Percentiles rank a stretch among this genome's conserved stretches.
Evolutionary conservation across 2,888 invertebrate genomes (phyloP).

Genomic region (Athalia cordata): DNA sequence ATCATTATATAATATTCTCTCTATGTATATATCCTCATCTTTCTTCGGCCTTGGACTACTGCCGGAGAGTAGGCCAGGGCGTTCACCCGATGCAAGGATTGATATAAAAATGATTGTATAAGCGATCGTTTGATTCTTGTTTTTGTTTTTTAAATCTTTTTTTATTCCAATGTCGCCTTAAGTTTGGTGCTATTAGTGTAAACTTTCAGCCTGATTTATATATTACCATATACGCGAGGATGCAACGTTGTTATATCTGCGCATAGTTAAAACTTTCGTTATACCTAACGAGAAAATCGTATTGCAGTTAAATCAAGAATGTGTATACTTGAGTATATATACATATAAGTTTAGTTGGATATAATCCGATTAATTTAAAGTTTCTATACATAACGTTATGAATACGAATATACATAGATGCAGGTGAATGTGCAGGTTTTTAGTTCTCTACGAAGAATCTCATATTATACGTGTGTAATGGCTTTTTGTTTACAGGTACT

Average conservation of each 20-base stretch:
- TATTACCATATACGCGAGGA: background rate
- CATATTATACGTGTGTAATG: background rate
- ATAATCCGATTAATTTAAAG: slow-evolving; percentile 59
- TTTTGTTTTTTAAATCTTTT: background rate
- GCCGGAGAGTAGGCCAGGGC: slow-evolving; percentile 41
- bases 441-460: background rate
- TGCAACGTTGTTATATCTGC: background rate
- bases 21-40: background rate
- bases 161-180: background rate
- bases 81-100: slow-evolving; percentile 26
- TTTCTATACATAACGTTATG: slow-evolving; percentile 54
- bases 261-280: slow-evolving; percentile 6
- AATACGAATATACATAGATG: slow-evolving; percentile 55
- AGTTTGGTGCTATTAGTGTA: background rate
- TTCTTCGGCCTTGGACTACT: slow-evolving; percentile 34
- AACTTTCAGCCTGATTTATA: background rate
- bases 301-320: slow-evolving; percentile 25
- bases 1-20: background rate
- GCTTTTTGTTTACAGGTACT: background rate
- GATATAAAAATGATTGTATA: background rate
- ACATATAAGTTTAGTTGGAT: slow-evolving; percentile 52
- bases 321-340: background rate
- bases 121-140: too few species aligned
- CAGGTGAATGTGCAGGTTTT: background rate
- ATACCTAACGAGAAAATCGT: slow-evolving; percentile 33